A percentile compares a stretch with the other conserved stretches of the same genome.
These are phyloP conservation scores for Eurois occulta DNA, from an alignment of 2,888 invertebrate species.

Conservation along the genomic window DNA sequence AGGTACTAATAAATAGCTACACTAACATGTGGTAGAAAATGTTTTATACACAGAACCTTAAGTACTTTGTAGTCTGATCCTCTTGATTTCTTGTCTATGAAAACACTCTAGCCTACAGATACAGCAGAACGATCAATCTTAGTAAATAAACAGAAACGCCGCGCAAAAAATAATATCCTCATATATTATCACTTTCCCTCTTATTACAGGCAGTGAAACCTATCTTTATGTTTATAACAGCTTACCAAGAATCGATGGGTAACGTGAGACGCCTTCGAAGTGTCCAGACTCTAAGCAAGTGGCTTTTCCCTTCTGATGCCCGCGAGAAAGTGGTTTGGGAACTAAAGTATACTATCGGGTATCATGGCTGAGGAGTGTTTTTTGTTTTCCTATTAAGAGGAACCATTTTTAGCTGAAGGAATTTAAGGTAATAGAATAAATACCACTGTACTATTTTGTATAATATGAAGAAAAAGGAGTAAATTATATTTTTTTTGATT, in stretches of 20 bases:
- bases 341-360: slow-evolving; percentile 15
- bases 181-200: background rate
- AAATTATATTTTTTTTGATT: too few relatives aligned
- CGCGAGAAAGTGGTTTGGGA: slow-evolving; percentile 21
- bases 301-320: slow-evolving; percentile 16
- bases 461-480: too few relatives aligned
- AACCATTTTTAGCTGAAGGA: too few relatives aligned
- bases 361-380: too few relatives aligned
- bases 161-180: background rate
- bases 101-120: background rate
- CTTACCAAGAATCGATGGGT: slow-evolving; percentile 26
- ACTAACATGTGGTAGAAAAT: background rate
- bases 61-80: background rate
- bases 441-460: background rate
- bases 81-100: background rate
- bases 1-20: too few relatives aligned
- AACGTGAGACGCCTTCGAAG: slow-evolving; percentile 17
- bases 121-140: background rate
- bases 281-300: slow-evolving; percentile 24
- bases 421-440: background rate
- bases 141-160: background rate
- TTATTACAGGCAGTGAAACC: background rate
- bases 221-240: slow-evolving; percentile 20
- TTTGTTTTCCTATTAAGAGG: background rate
- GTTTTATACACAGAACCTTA: background rate